Evolutionary conservation across 2,113 vertebrate species (phyloP).

Genomic region (Hippoglossus stenolepis): DNA sequence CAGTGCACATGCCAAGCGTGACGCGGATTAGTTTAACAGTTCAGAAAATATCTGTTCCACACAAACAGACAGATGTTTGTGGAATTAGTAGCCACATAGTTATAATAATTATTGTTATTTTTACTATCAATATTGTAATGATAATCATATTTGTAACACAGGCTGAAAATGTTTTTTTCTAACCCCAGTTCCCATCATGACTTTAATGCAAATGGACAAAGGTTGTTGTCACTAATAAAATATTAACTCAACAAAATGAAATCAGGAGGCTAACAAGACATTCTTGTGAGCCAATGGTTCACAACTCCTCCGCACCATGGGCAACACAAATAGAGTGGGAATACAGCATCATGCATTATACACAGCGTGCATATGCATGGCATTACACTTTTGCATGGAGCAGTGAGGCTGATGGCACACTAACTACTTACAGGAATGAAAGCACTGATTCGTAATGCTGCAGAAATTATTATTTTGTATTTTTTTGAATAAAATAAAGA

Average conservation of each 20-base stretch:
- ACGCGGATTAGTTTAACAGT: no score
- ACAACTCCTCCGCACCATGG: not conserved
- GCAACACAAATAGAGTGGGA: slow-evolving; percentile 8
- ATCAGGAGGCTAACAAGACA: not conserved
- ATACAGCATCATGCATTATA: slow-evolving; percentile 32
- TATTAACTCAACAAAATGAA: slow-evolving; percentile 34
- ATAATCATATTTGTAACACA: no score
- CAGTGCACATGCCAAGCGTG: no score
- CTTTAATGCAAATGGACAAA: not conserved
- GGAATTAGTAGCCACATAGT: no score
- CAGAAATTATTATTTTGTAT: not conserved
- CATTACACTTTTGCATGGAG: slow-evolving; percentile 21
- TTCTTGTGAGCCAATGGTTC: not conserved
- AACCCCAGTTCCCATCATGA: not conserved
- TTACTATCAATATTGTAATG: no score
- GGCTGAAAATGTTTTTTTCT: not conserved
- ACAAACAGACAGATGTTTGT: no score
- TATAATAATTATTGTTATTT: no score
- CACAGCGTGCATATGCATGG: slow-evolving; percentile 2
- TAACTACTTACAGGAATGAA: not conserved
- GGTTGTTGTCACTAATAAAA: slow-evolving; percentile 31
- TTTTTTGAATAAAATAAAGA: not conserved
- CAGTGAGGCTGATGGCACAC: not conserved
- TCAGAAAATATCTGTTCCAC: no score
- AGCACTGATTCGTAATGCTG: not conserved